Evolutionary conservation across 1,140 invertebrate genomes (phyloP), one percentile per base, ranked within the genome.

Genomic region (Drosophila kanapiae): DNA sequence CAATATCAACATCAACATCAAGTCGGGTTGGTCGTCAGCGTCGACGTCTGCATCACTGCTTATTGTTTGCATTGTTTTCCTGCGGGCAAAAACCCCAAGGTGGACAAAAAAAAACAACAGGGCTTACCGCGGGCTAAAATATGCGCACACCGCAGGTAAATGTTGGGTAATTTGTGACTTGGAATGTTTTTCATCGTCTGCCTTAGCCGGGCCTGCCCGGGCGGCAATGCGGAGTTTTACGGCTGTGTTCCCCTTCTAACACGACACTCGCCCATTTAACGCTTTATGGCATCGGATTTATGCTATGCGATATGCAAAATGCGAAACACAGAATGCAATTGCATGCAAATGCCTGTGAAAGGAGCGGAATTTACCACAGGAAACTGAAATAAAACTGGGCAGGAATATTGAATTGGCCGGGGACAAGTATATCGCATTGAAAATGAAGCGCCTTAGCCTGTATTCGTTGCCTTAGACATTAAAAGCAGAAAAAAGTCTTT

Each of bases 121-220:
- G 57, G 59, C 62, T 64, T 23, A 45, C 60, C 42, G 51, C 47
- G 53, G 62, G 67, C 53, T 83, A 83, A 87, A 87, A 78, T 88
- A 87, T 88, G 84, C 84, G 77, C 84, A 75, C 57, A 48, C 84
- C 69, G 77, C 80, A 80, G 78, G 72, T 81, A 86, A 87, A 82
- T 86, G 83, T 80, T 68, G 83, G 83, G 83, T 80, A 90, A 88
- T 87, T 87, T 87, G 84, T 72, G 84, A 72, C 77, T 88, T 47
- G 57, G 68, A 78, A 88, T 83, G 61, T 78, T 77, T 78, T 68
- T 77, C 45, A 60, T 45, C 54, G 48, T 58, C 57, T 57, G 42
- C 40, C n/a, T 62, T 35, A 27, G 63, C 59, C 59, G 47, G 38
- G 14, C 38, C 23, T 23, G 51, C 13, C 37, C 13, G 31, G 56